phyloP scores from a whole-genome alignment of 2,113 vertebrate genomes.

The Oreochromis spilurus region DNA sequence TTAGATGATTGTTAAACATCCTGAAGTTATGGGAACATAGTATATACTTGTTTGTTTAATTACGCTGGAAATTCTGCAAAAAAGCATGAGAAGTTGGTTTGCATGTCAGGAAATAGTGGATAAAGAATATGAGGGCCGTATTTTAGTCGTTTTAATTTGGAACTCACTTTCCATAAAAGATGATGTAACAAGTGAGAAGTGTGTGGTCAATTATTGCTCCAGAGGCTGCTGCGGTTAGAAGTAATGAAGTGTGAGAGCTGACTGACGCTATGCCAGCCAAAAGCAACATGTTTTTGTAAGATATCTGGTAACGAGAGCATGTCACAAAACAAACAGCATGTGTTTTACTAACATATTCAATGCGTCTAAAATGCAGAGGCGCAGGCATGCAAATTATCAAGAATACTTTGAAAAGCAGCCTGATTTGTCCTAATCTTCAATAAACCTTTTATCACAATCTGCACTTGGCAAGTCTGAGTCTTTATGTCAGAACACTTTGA shows the following conservation, averaged over 20 bases:
- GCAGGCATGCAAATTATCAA: background rate
- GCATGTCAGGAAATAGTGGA: background rate
- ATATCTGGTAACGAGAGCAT: conserved; percentile 9
- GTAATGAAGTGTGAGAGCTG: conserved; percentile 47
- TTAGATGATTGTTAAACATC: background rate
- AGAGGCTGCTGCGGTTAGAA: conserved; percentile 6
- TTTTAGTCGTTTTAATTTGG: background rate
- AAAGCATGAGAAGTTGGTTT: background rate
- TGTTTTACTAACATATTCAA: background rate
- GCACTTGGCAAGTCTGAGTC: background rate
- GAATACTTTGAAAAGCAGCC: background rate
- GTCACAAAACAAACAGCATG: background rate
- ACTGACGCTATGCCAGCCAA: conserved; percentile 1
- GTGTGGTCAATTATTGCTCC: conserved; percentile 35
- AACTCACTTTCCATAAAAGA: background rate
- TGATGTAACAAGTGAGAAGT: conserved; percentile 37
- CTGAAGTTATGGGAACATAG: background rate
- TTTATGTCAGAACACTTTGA: background rate
- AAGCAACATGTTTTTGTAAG: conserved; percentile 27
- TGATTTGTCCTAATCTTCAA: background rate
- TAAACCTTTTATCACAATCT: background rate
- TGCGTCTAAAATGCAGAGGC: background rate
- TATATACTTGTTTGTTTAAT: background rate
- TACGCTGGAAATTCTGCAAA: background rate
- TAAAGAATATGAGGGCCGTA: background rate